Conservation (phyloP, 2,113 vertebrate genomes). For the Agelaius tricolor region DNA sequence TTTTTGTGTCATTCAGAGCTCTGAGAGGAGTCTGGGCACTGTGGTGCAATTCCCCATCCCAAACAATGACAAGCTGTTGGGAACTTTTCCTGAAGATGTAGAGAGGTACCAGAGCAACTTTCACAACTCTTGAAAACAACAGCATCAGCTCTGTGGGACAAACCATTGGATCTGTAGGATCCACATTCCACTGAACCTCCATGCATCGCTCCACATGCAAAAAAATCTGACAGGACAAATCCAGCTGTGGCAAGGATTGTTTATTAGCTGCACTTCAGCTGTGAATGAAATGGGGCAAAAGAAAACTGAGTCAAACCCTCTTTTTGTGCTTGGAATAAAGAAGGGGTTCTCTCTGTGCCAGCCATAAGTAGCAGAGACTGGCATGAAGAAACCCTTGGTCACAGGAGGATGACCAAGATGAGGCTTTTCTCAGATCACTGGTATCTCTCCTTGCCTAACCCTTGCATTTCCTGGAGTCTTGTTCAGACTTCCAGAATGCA, state of each 20-base stretch:
- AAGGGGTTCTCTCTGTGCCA: not conserved
- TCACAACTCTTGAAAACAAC: not conserved
- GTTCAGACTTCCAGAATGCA: not conserved
- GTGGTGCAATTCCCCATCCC: not conserved
- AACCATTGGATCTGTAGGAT: not conserved
- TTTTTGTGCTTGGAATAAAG: not conserved
- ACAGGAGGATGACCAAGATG: not conserved
- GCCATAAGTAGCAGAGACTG: not conserved
- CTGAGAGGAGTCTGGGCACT: not conserved
- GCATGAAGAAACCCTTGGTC: not conserved
- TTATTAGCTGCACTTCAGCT: not conserved
- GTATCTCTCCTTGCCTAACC: constrained; percentile 10
- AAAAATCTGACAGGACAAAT: not conserved
- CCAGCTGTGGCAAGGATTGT: not conserved
- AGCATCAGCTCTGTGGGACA: not conserved
- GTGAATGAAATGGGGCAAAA: not conserved
- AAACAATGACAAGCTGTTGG: not conserved
- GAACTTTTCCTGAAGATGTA: not conserved
- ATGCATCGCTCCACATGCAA: accelerated
- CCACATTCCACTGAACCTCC: not conserved
- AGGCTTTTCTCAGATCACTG: not conserved
- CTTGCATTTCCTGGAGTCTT: constrained; percentile 1
- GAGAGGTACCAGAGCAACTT: not conserved
- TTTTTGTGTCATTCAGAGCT: not conserved
- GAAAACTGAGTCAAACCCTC: not conserved